Conservation (phyloP, 1,140 invertebrate genomes). For the Drosophila ananassae region DNA sequence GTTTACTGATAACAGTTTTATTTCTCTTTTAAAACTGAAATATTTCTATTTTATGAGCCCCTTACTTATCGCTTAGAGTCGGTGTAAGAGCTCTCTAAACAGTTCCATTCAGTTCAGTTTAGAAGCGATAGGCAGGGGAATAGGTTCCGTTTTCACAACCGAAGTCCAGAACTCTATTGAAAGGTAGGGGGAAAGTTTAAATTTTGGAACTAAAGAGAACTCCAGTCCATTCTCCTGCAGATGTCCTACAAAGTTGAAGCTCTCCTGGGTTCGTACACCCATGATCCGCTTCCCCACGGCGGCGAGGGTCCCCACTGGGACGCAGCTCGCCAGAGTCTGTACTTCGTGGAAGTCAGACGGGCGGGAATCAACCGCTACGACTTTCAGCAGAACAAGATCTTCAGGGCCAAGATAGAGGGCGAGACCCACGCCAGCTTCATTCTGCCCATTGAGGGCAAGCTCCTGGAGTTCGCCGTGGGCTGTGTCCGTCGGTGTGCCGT, state of each 20-base stretch:
- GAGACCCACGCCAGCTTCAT: slow-evolving; percentile 86
- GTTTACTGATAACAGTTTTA: too few relatives aligned
- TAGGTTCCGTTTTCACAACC: background rate
- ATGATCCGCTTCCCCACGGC: slow-evolving; percentile 71
- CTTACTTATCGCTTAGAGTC: background rate
- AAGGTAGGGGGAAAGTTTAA: slow-evolving; percentile 17
- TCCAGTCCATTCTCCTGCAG: background rate
- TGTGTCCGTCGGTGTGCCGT: slow-evolving; percentile 86
- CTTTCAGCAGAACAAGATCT: slow-evolving; percentile 85
- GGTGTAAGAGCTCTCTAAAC: slow-evolving; percentile 13
- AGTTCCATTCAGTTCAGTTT: slow-evolving; percentile 22
- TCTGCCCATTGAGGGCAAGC: slow-evolving; percentile 88
- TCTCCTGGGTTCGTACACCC: slow-evolving; percentile 67
- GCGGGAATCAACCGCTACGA: slow-evolving; percentile 86
- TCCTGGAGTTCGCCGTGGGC: slow-evolving; percentile 88
- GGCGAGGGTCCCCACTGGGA: slow-evolving; percentile 90
- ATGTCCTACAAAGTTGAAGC: slow-evolving; percentile 64
- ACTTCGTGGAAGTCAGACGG: slow-evolving; percentile 88
- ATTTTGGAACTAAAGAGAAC: background rate
- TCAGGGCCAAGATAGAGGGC: slow-evolving; percentile 83
- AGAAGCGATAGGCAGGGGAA: slow-evolving; percentile 18
- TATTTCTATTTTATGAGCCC: too few relatives aligned
- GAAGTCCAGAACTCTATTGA: slow-evolving; percentile 10
- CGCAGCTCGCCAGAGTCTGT: slow-evolving; percentile 86
- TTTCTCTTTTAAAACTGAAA: too few relatives aligned